phyloP scores from a whole-genome alignment of 2,797 vertebrate genomes.

The Sciurus carolinensis region DNA sequence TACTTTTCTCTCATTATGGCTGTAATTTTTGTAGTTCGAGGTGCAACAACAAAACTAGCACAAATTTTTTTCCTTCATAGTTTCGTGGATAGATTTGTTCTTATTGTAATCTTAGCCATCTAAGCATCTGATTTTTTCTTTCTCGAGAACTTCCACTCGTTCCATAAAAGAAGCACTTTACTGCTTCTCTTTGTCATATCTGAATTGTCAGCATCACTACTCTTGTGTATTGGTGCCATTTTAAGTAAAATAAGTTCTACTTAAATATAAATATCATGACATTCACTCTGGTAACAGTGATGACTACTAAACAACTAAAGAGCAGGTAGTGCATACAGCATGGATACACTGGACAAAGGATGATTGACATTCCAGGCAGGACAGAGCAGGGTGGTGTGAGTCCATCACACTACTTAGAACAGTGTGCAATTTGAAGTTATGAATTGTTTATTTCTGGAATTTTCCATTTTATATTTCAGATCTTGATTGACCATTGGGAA shows the following conservation, averaged over 20 bases:
- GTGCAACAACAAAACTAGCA: background rate
- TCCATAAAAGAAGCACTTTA: background rate
- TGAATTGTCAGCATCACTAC: background rate
- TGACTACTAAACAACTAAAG: background rate
- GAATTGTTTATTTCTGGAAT: background rate
- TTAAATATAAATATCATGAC: background rate
- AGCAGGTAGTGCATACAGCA: background rate
- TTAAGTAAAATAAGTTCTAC: background rate
- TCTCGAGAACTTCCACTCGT: background rate
- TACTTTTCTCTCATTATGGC: background rate
- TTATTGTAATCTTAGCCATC: background rate
- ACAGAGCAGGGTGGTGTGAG: background rate
- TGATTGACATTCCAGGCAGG: no score
- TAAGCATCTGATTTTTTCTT: background rate
- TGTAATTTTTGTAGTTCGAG: background rate
- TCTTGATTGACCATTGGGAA: background rate
- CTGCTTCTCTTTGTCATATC: background rate
- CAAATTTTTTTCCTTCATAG: background rate
- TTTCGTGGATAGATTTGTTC: constrained; percentile 10
- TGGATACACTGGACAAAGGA: background rate
- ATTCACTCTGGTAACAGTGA: background rate
- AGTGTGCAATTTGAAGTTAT: background rate
- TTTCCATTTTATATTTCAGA: background rate
- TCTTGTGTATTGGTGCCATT: background rate
- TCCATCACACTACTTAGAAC: background rate